A percentile compares a stretch with the other conserved stretches of the same genome.
Evolutionary conservation across 1,140 invertebrate genomes (phyloP).

Genomic region (Andricus grossulariae): DNA sequence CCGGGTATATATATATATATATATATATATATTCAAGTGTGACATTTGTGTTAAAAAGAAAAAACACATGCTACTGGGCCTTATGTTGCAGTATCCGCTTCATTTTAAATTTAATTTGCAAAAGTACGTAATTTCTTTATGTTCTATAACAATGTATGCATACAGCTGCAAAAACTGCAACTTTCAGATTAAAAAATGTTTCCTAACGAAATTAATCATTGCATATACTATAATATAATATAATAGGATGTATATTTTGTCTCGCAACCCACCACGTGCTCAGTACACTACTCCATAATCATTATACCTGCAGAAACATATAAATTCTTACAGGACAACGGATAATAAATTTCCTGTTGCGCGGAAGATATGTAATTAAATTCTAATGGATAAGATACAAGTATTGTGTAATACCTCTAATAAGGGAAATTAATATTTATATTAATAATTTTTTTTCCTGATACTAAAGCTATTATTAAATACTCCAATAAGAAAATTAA

Average conservation of each 20-base stretch:
- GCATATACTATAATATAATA: background rate
- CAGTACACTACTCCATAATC: background rate
- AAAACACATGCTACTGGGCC: too few species aligned
- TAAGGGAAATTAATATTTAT: constrained; percentile 17
- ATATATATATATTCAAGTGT: too few species aligned
- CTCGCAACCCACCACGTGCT: constrained; percentile 3
- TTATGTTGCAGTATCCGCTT: too few species aligned
- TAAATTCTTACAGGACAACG: constrained; percentile 12
- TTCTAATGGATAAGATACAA: constrained; percentile 9
- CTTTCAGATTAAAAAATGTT: too few species aligned
- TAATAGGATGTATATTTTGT: background rate
- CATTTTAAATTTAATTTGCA: too few species aligned
- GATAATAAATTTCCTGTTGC: constrained; percentile 21
- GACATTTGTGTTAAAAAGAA: too few species aligned
- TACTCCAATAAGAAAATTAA: background rate
- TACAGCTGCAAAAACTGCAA: too few species aligned
- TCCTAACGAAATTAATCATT: background rate
- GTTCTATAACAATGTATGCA: too few species aligned
- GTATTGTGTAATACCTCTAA: background rate
- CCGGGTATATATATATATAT: too few species aligned
- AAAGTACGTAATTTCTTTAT: too few species aligned
- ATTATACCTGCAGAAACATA: background rate
- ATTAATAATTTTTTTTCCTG: too few species aligned
- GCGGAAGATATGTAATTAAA: constrained; percentile 25
- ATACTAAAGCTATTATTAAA: background rate